Base-by-base conservation (phyloP, 2,888 invertebrate genomes). In the Ischnus inquisitorius region DNA sequence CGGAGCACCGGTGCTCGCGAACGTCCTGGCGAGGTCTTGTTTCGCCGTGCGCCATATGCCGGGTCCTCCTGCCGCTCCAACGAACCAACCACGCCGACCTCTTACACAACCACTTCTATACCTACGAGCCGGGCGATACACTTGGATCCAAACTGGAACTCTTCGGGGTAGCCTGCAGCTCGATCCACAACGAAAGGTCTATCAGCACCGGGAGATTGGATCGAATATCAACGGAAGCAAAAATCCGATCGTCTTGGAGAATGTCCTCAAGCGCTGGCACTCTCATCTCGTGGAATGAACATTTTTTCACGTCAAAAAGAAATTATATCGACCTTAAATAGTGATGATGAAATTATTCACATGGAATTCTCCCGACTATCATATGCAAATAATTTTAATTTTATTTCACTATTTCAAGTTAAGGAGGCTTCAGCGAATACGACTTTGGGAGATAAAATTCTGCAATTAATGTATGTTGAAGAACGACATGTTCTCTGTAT, bases 31-130 rank as follows among this genome's bases (percentile, higher is more conserved):
- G 77, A 87, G 86, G 87, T 86, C 87, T 84, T 86, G 87, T 88
- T 88, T 88, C 86, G 79, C 86, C 88, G 85, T 88, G 87, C 89
- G 76, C 90, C 90, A 90, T 90, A 90, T 90, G 90, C 88, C 88
- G 86, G 86, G 51, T 51, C 10, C 19, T 88, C 87, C 87, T 82
- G 88, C 83, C 87, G 83, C 67, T 64, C 25, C 60, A 80, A 51
- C 71, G 34, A 83, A 41, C 83, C 69, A 83, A 41, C 83, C 69
- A 79, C 54, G 71, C 79, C 72, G 67, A 46, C 57, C 85, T 69
- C 83, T 79, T 76, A 74, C 77, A 68, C 75, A 81, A 83, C 76
- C 60, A 69, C 39, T 25, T 67, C 22, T 83, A 71, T 76, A 76
- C 76, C 79, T 72, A 80, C 83, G 65, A 79, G 62, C 74, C 68